These are phyloP conservation scores for Hyposoter dolosus DNA, from an alignment of 2,888 invertebrate genomes.

Conservation along the genomic window DNA sequence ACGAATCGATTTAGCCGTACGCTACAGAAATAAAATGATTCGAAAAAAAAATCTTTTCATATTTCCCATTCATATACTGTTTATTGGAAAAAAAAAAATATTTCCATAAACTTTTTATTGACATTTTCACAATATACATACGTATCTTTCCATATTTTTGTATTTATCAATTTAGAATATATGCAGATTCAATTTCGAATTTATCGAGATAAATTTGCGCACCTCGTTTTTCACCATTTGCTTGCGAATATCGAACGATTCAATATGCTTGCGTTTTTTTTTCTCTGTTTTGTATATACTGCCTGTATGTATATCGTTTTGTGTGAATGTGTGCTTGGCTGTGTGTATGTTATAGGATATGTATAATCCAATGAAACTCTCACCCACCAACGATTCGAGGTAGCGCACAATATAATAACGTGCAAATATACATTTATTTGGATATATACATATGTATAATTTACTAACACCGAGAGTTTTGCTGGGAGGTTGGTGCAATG, in stretches of 20 bases:
- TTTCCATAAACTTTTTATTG: not conserved
- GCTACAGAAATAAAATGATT: not conserved
- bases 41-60: not conserved
- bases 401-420: conserved; percentile 45
- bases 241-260: conserved; percentile 45
- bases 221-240: conserved; percentile 22
- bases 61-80: not conserved
- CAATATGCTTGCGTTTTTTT: conserved; percentile 30
- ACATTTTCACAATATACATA: not conserved
- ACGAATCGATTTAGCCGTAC: not conserved
- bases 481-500: conserved; percentile 29
- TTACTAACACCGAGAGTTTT: conserved; percentile 25
- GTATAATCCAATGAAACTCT: conserved; percentile 53
- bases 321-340: not conserved
- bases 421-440: conserved; percentile 24
- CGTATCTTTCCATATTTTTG: not conserved
- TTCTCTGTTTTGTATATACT: not conserved
- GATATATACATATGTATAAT: conserved; percentile 16
- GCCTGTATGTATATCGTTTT: not conserved
- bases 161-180: conserved; percentile 10
- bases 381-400: conserved; percentile 43
- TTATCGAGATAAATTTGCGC: conserved; percentile 33
- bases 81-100: not conserved
- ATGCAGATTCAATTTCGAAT: conserved; percentile 28
- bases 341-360: conserved; percentile 23